Evolutionary conservation across 2,888 invertebrate genomes (phyloP).

Genomic region (Oscheius sp.): DNA sequence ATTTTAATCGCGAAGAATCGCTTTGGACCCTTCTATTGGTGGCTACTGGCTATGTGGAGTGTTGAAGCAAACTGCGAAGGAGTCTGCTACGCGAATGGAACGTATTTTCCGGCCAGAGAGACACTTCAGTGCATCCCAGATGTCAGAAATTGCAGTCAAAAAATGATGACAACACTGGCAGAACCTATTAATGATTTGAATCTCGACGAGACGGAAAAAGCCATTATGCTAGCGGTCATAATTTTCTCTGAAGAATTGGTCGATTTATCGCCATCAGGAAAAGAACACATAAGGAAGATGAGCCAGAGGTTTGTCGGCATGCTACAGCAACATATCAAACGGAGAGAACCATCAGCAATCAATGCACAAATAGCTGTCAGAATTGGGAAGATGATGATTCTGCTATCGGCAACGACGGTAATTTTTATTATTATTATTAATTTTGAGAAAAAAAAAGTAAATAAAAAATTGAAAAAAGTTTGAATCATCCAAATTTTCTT

Average conservation of each 20-base stretch:
- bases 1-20: conserved; percentile 59
- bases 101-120: conserved; percentile 58
- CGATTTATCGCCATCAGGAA: conserved; percentile 44
- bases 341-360: conserved; percentile 30
- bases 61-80: conserved; percentile 56
- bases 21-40: conserved; percentile 66
- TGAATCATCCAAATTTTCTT: too few relatives aligned
- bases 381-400: conserved; percentile 57
- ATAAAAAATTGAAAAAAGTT: too few relatives aligned
- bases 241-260: conserved; percentile 52
- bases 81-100: conserved; percentile 64
- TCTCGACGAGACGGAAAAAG: conserved; percentile 55
- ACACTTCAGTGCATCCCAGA: conserved; percentile 52
- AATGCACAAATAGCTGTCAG: conserved; percentile 48
- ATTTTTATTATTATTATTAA: background rate
- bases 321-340: conserved; percentile 49
- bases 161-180: conserved; percentile 56
- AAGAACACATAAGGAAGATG: conserved; percentile 43
- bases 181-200: conserved; percentile 54
- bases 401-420: conserved; percentile 64
- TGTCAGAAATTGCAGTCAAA: conserved; percentile 32
- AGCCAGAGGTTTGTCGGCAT: conserved; percentile 45
- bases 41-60: conserved; percentile 61
- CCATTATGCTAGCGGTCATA: conserved; percentile 56
- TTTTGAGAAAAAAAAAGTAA: background rate